phyloP scores from a whole-genome alignment of 2,888 invertebrate species.

The Rhingia rostrata region DNA sequence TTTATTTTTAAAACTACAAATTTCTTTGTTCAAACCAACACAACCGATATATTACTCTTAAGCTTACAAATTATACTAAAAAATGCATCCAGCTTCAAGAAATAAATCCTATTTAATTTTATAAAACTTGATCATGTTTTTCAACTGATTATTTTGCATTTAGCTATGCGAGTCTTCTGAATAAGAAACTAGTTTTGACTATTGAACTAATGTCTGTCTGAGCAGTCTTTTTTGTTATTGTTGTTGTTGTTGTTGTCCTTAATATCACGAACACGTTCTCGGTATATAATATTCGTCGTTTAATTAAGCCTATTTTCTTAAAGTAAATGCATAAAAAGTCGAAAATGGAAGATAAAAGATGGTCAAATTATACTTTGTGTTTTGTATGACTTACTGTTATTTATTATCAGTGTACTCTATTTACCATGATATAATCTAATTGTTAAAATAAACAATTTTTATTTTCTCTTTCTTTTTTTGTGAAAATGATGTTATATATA shows the following conservation, averaged over 20 bases:
- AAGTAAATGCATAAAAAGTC: slow-evolving; percentile 17
- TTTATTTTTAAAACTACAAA: too few species aligned
- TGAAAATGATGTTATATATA: slow-evolving; percentile 68
- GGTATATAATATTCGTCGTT: background rate
- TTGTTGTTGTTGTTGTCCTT: slow-evolving; percentile 26
- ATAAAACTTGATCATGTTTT: too few species aligned
- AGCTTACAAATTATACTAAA: too few species aligned
- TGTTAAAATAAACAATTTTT: slow-evolving; percentile 54
- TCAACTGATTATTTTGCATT: too few species aligned
- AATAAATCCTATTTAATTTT: too few species aligned
- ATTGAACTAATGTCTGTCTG: background rate
- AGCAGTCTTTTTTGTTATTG: slow-evolving; percentile 14
- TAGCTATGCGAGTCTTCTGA: too few species aligned
- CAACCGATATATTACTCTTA: too few species aligned
- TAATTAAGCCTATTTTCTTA: background rate
- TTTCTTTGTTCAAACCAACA: too few species aligned
- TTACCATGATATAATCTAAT: slow-evolving; percentile 37
- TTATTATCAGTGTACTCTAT: slow-evolving; percentile 42
- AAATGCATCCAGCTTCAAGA: too few species aligned
- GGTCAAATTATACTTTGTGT: slow-evolving; percentile 11
- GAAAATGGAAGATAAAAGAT: slow-evolving; percentile 57
- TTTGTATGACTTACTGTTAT: slow-evolving; percentile 12
- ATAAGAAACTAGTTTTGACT: too few species aligned
- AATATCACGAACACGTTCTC: background rate
- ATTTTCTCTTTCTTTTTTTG: slow-evolving; percentile 72